Percentiles rank a stretch among this genome's conserved stretches.
Conservation (phyloP, 2,113 vertebrate species). For the Grallaria varia region DNA sequence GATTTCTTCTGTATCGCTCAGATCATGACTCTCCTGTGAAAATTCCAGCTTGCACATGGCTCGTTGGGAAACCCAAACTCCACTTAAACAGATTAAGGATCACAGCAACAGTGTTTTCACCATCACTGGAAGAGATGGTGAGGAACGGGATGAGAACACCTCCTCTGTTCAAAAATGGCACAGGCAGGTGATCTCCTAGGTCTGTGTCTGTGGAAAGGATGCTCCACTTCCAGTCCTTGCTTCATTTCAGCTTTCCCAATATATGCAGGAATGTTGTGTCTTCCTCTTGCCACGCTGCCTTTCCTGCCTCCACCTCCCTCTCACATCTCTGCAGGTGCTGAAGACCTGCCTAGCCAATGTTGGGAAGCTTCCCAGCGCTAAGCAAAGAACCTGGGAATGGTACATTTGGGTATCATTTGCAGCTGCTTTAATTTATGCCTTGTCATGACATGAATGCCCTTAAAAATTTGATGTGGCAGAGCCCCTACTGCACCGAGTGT, state of each 20-base stretch:
- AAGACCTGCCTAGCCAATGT: not conserved
- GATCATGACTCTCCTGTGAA: not conserved
- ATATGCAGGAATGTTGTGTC: not conserved
- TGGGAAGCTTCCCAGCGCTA: not conserved
- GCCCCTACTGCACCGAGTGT: not conserved
- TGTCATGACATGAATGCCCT: not conserved
- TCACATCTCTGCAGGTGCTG: not conserved
- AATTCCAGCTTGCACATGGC: not conserved
- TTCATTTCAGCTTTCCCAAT: not conserved
- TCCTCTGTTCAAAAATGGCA: not conserved
- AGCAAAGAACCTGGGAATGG: not conserved
- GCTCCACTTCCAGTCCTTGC: not conserved
- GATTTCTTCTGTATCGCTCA: not conserved
- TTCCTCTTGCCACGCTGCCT: not conserved
- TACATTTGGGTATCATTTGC: not conserved
- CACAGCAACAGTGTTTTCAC: not conserved
- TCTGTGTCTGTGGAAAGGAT: not conserved
- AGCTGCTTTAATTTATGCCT: conserved; percentile 27
- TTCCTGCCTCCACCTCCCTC: not conserved
- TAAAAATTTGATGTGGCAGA: not conserved
- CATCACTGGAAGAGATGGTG: not conserved
- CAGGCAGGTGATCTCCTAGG: not conserved
- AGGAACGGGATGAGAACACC: not conserved
- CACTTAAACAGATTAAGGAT: not conserved
- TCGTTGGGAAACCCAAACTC: not conserved